Conservation (phyloP, 2,113 vertebrate genomes). For the Oryzias celebensis region DNA sequence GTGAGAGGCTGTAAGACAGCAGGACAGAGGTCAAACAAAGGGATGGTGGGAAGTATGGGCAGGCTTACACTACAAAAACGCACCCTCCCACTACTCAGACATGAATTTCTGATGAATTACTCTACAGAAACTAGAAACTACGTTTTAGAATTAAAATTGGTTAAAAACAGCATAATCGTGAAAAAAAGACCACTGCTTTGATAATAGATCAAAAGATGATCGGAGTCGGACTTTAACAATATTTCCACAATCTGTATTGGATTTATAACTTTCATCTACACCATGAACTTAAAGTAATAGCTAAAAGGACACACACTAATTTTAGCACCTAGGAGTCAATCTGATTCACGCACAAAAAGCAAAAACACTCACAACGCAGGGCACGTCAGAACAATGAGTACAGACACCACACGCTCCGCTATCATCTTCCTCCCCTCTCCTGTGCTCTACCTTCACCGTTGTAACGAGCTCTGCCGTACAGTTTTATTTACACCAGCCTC, state of each 20-base stretch:
- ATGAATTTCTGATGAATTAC: neutral
- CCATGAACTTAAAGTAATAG: neutral
- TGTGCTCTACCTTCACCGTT: slow-evolving; percentile 44
- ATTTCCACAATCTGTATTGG: neutral
- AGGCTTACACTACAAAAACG: no score
- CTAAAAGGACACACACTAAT: neutral
- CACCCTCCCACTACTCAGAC: neutral
- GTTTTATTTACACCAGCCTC: slow-evolving; percentile 98
- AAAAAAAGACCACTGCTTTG: no score
- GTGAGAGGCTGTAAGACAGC: no score
- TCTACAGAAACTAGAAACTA: no score
- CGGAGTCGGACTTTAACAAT: neutral
- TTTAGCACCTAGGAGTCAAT: slow-evolving; percentile 11
- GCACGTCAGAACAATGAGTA: slow-evolving; percentile 95
- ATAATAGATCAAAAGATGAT: no score
- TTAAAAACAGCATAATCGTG: no score
- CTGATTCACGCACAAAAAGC: slow-evolving; percentile 35
- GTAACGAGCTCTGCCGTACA: slow-evolving; percentile 81
- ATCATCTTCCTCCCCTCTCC: slow-evolving; percentile 23
- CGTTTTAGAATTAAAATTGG: no score
- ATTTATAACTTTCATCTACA: neutral
- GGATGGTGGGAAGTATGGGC: no score
- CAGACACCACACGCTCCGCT: slow-evolving; percentile 83
- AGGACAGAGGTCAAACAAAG: no score
- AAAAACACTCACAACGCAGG: slow-evolving; percentile 55